These are phyloP conservation scores for Hemicordylus capensis DNA, from an alignment of 2,113 vertebrate genomes.

Conservation along the genomic window DNA sequence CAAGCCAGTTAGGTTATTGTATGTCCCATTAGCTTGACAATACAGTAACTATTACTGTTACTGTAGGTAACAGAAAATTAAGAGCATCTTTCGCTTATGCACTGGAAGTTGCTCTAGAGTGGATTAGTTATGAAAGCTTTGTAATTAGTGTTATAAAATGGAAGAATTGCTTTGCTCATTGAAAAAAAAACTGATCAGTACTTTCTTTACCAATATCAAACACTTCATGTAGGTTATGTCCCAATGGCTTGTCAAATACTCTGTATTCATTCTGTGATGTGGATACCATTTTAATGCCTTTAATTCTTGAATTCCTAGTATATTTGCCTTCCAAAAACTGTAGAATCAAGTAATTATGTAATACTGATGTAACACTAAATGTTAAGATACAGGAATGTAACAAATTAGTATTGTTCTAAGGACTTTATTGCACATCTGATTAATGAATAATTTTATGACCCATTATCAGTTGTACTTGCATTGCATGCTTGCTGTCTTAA, in stretches of 20 bases:
- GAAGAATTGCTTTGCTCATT: background rate
- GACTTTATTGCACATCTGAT: background rate
- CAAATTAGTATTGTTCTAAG: background rate
- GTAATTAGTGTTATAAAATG: background rate
- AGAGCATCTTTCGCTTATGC: background rate
- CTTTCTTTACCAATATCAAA: background rate
- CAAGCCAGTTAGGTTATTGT: background rate
- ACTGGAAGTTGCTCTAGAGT: background rate
- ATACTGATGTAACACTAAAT: background rate
- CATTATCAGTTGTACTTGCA: slow-evolving; percentile 31
- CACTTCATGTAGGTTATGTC: slow-evolving; percentile 17
- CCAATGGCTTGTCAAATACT: slow-evolving; percentile 26
- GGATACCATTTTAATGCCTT: slow-evolving; percentile 37
- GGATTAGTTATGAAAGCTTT: background rate
- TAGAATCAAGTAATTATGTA: slow-evolving; percentile 18
- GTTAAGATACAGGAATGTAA: slow-evolving; percentile 27
- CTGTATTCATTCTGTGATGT: slow-evolving; percentile 34
- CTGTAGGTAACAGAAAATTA: background rate
- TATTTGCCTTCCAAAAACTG: background rate
- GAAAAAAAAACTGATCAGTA: background rate
- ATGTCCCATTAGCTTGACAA: background rate
- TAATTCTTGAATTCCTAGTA: slow-evolving; percentile 23
- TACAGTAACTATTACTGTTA: background rate
- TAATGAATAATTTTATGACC: slow-evolving; percentile 13
- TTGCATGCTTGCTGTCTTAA: slow-evolving; percentile 57